Conservation (phyloP, 2,888 invertebrate species). For the Pherbina coryleti region DNA sequence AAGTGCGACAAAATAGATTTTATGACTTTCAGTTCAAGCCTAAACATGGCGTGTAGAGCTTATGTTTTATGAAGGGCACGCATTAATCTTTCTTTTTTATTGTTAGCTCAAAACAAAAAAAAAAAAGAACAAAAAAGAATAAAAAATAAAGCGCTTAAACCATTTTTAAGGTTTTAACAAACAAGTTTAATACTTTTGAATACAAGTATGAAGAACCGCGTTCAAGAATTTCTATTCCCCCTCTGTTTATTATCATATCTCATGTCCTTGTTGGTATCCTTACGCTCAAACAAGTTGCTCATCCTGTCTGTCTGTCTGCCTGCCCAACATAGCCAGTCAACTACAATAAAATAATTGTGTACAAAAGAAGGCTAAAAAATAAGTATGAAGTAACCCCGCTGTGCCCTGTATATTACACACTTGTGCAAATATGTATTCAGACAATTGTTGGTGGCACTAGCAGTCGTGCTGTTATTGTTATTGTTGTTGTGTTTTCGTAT, state of each 20-base stretch:
- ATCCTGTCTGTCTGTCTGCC: neutral
- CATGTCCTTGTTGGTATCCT: neutral
- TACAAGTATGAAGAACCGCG: too few relatives aligned
- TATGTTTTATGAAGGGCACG: too few relatives aligned
- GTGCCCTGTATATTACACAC: constrained; percentile 3
- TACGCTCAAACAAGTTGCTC: neutral
- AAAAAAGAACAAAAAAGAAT: too few relatives aligned
- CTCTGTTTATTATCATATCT: neutral
- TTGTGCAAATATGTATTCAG: constrained; percentile 5
- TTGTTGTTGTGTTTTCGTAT: neutral
- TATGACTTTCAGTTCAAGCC: too few relatives aligned
- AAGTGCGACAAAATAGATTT: too few relatives aligned
- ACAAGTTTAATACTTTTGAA: too few relatives aligned
- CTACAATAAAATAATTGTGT: constrained; percentile 5
- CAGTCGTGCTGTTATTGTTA: neutral
- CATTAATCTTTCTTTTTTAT: too few relatives aligned
- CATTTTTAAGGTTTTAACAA: too few relatives aligned
- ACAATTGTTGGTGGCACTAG: constrained; percentile 6
- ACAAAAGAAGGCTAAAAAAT: neutral
- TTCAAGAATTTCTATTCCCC: too few relatives aligned
- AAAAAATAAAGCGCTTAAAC: too few relatives aligned
- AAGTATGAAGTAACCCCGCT: neutral
- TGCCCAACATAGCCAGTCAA: neutral
- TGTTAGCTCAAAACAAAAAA: too few relatives aligned
- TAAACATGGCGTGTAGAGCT: too few relatives aligned